A percentile compares a stretch with the other conserved stretches of the same genome.
phyloP scores from a whole-genome alignment of 2,113 vertebrate genomes.

The Osmerus mordax region DNA sequence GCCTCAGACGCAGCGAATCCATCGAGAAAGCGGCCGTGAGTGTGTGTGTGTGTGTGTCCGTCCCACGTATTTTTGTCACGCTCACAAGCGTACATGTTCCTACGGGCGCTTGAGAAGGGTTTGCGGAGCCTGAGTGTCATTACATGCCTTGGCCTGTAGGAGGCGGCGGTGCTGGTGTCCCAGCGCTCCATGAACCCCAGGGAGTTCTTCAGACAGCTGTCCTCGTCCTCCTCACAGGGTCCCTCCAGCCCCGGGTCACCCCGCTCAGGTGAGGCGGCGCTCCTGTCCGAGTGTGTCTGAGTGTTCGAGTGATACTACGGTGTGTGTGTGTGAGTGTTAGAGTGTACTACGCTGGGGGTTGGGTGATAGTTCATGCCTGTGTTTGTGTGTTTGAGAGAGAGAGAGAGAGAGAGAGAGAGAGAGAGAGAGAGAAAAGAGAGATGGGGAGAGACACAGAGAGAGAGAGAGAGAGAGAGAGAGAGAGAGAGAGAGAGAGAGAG shows the following conservation, averaged over 20 bases:
- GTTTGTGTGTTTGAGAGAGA: background rate
- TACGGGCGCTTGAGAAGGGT: too few relatives aligned
- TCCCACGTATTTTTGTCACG: background rate
- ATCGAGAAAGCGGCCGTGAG: slow-evolving; percentile 82
- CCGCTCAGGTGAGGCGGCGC: slow-evolving; percentile 50
- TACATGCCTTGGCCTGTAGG: slow-evolving; percentile 50
- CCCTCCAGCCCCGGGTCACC: slow-evolving; percentile 65
- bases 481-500: too few relatives aligned
- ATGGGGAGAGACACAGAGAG: too few relatives aligned
- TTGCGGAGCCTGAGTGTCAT: too few relatives aligned
- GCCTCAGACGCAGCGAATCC: slow-evolving; percentile 70
- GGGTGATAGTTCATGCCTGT: too few relatives aligned
- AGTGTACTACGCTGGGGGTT: background rate
- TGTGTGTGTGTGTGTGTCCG: slow-evolving; percentile 8
- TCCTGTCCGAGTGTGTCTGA: background rate
- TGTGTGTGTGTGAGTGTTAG: slow-evolving; percentile 12
- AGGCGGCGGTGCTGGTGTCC: slow-evolving; percentile 77
- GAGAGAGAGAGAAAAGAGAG: too few relatives aligned
- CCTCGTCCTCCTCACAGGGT: slow-evolving; percentile 69
- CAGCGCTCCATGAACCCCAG: slow-evolving; percentile 76
- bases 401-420: too few relatives aligned
- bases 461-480: too few relatives aligned
- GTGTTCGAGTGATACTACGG: background rate
- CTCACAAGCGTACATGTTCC: too few relatives aligned
- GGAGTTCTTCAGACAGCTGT: slow-evolving; percentile 80